A percentile compares a stretch with the other conserved stretches of the same genome.
Evolutionary conservation across 2,797 vertebrate species (phyloP).

Genomic region (Gorsachius magnificus): DNA sequence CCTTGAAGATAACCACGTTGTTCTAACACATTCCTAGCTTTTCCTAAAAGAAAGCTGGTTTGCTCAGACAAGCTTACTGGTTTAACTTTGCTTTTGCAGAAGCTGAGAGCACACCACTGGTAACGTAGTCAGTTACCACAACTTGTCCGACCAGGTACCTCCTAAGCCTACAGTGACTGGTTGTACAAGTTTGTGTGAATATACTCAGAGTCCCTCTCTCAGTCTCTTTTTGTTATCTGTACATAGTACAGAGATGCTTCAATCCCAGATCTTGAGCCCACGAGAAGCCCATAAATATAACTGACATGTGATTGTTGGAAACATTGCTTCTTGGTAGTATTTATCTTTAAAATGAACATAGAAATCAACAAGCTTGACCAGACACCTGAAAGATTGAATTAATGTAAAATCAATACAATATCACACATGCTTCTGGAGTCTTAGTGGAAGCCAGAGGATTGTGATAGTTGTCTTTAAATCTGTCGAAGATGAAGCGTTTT

Average conservation of each 20-base stretch:
- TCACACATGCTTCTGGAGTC: not conserved
- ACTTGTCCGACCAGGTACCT: not conserved
- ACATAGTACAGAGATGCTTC: not conserved
- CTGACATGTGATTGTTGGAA: not conserved
- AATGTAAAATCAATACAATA: not conserved
- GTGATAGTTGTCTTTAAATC: not conserved
- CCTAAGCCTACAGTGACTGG: not conserved
- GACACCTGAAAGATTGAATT: not conserved
- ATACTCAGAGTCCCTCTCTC: not conserved
- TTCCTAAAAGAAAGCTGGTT: not conserved
- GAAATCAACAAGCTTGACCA: not conserved
- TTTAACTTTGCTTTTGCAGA: not conserved
- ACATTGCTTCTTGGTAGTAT: not conserved
- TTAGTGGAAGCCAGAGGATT: not conserved
- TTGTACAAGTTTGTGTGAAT: not conserved
- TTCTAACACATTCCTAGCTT: not conserved
- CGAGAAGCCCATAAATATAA: not conserved
- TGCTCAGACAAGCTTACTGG: not conserved
- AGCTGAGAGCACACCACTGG: not conserved
- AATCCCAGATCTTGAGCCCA: not conserved
- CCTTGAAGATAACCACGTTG: not conserved
- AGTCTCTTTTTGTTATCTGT: not conserved
- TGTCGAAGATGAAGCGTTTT: not conserved
- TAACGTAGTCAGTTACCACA: not conserved
- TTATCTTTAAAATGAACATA: not conserved